Conservation (phyloP, 2,113 vertebrate species). For the Lagopus muta region DNA sequence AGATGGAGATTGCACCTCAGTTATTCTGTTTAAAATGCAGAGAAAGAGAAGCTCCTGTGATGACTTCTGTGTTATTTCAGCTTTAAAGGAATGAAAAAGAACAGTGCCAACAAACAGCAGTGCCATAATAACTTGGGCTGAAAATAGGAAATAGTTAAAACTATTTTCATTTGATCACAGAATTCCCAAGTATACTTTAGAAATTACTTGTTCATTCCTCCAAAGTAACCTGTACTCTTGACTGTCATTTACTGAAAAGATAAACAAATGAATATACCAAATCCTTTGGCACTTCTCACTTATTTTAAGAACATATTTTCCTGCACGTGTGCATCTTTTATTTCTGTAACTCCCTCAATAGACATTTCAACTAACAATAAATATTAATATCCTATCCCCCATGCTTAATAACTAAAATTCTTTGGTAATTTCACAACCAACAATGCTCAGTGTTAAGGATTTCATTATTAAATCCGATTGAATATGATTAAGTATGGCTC, state of each 20-base stretch:
- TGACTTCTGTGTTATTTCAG: slow-evolving; percentile 22
- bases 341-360: not conserved
- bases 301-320: not conserved
- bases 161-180: not conserved
- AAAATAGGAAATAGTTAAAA: not conserved
- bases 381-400: not conserved
- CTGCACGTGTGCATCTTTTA: not conserved
- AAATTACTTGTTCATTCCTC: not conserved
- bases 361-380: slow-evolving; percentile 31
- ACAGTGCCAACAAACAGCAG: not conserved
- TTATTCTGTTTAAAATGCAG: slow-evolving; percentile 40
- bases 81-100: not conserved
- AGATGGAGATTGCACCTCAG: slow-evolving; percentile 12
- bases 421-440: slow-evolving; percentile 78
- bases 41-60: not conserved
- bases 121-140: not conserved
- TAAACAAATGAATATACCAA: not conserved
- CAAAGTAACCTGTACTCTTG: not conserved
- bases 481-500: slow-evolving; percentile 82
- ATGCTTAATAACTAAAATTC: slow-evolving; percentile 77
- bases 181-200: not conserved
- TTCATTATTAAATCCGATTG: slow-evolving; percentile 81
- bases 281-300: not conserved
- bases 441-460: slow-evolving; percentile 76
- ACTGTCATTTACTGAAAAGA: not conserved